Evolutionary conservation across 2,888 invertebrate species (phyloP), one percentile per base, ranked within the genome.

Genomic region (Platycheirus albimanus): DNA sequence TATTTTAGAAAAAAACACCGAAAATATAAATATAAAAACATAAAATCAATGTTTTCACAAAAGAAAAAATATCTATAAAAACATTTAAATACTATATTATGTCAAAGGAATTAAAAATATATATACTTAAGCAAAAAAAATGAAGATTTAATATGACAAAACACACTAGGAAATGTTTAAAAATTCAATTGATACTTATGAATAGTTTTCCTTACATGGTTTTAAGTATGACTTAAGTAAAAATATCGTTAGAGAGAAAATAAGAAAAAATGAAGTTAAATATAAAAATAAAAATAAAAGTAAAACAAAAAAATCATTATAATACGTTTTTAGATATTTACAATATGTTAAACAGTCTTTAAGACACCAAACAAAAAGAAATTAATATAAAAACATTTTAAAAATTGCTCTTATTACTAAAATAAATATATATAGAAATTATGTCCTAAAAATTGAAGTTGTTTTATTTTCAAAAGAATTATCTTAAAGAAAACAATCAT

Each of bases 401-500:
- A 84, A 41, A 70, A 74, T 84, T 84, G 84, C 79, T 84, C 84
- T 84, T 71, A 84, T 70, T 84, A 79, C 79, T 79, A 79, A 84
- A 84, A 79, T 83, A 78, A 84, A 61, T 45, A 56, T 36, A 58
- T 61, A 61, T 61, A 61, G 61, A 84, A 84, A 74, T 79, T 75
- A 84, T 84, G 74, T 79, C 79, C 74, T 84, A 70, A 52, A 74
- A 67, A 64, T 56, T 28, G 1, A 3, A 24, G 6, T 43, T 11
- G 13, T 41, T 33, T 47, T 2, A 38, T 64, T 64, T 24, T 24
- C 6, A 6, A 24, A 24, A 6, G 3, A 24, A 4, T 24, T 4
- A 24, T 24, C 3, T 24, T 24, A 6, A 4, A 24, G 24, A 6
- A 4, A 24, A 24, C 3, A 3, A 24, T 24, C 24, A 4, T 24